Evolutionary conservation across 2,888 invertebrate species (phyloP).

Genomic region (Plagodis pulveraria): DNA sequence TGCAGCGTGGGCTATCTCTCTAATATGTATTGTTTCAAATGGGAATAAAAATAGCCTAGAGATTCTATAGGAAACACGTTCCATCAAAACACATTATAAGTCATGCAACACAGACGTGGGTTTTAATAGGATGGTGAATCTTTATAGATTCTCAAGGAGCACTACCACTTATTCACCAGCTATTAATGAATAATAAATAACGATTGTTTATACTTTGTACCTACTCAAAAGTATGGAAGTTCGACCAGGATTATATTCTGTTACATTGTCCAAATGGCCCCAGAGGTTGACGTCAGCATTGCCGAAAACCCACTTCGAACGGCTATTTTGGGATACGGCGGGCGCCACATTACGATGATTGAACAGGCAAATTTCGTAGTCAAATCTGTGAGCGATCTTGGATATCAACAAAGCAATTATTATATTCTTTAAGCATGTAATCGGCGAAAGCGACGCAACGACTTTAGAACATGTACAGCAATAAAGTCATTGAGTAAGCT

Average conservation of each 20-base stretch:
- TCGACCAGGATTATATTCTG: conserved; percentile 34
- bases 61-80: conserved; percentile 4
- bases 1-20: conserved; percentile 14
- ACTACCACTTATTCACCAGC: conserved; percentile 12
- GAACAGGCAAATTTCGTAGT: conserved; percentile 51
- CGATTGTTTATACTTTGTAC: conserved; percentile 25
- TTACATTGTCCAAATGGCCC: conserved; percentile 70
- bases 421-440: conserved; percentile 1
- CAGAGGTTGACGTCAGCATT: conserved; percentile 67
- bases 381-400: conserved; percentile 1
- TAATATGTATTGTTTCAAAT: neutral
- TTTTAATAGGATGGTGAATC: conserved; percentile 18
- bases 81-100: conserved; percentile 12
- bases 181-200: conserved; percentile 24
- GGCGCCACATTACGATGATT: conserved; percentile 64
- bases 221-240: conserved; percentile 31
- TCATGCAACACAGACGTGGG: conserved; percentile 11
- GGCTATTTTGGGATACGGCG: conserved; percentile 66
- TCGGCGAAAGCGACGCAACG: conserved; percentile 20
- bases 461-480: conserved; percentile 13
- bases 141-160: conserved; percentile 21
- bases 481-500: conserved; percentile 13
- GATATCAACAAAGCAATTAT: too few relatives aligned
- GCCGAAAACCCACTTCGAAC: conserved; percentile 62
- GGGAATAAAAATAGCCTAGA: neutral